Evolutionary conservation across 2,888 invertebrate species (phyloP), one percentile per base, ranked within the genome.

Genomic region (Petrophora chlorosata): DNA sequence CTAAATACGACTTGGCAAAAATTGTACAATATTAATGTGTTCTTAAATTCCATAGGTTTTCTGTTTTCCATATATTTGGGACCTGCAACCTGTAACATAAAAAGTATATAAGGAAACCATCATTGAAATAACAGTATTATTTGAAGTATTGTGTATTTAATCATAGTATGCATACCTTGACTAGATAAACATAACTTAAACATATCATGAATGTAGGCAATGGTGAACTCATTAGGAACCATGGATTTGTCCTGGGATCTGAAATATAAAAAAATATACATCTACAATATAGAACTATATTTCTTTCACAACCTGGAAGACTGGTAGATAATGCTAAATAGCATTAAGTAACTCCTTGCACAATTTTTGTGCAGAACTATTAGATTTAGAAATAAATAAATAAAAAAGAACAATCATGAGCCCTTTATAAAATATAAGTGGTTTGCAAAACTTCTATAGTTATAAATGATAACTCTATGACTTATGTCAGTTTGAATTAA

Each of bases 161-260:
- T 39, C 17, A 25, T 30, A 28, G 29, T 32, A 36, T 29, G 23
- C 46, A 41, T 87, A 94, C 94, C 93, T 97, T 97, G 82, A 98
- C 98, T 87, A 96, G 85, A 90, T 95, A 95, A 70, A 98, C 94
- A 90, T 98, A 99, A 76, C 92, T 88, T 80, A 97, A 89, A 90
- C 98, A 98, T 87, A 98, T 95, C 82, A 95, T 91, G 84, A 98
- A 91, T 67, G 98, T 98, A 72, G 98, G 98, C 77, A 97, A 93
- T 56, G 98, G 98, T 67, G 97, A 96, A 76, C 95, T 95, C 97
- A 99, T 98, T 91, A 98, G 92, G 73, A 95, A 94, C 96, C 96
- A 98, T 85, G 95, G 93, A 85, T 96, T 96, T 71, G 98, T 97
- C 79, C 98, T 92, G 57, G 94, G 92, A 92, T 97, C 97, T 97